phyloP scores from a whole-genome alignment of 2,888 invertebrate genomes.

The Sinohyriopsis cumingii region DNA sequence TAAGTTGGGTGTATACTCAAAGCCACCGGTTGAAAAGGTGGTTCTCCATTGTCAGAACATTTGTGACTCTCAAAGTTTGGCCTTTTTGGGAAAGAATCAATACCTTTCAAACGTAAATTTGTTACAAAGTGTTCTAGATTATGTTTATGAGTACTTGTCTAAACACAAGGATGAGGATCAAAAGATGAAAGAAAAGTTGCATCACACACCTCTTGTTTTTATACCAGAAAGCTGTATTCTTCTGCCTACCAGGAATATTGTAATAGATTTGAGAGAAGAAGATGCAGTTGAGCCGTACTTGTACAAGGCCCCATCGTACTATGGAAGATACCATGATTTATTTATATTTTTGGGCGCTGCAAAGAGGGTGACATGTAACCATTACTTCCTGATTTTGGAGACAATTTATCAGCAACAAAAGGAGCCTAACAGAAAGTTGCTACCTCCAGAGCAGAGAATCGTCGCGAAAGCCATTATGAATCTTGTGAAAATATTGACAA shows the following conservation, averaged over 20 bases:
- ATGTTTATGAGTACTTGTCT: too few species aligned
- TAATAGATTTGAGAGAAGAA: constrained; percentile 7
- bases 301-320: constrained; percentile 18
- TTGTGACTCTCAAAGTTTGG: constrained; percentile 2
- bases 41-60: constrained; percentile 27
- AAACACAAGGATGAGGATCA: too few species aligned
- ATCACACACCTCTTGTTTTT: too few species aligned
- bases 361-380: too few species aligned
- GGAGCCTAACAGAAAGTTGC: not conserved
- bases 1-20: constrained; percentile 14
- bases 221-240: too few species aligned
- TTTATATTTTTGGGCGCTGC: constrained; percentile 25
- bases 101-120: too few species aligned
- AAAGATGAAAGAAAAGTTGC: too few species aligned
- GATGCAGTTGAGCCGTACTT: constrained; percentile 26
- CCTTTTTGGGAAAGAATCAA: too few species aligned
- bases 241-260: constrained; percentile 5
- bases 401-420: not conserved
- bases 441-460: not conserved
- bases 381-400: not conserved
- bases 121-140: too few species aligned
- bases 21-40: constrained; percentile 17
- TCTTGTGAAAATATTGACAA: not conserved
- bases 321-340: constrained; percentile 14
- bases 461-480: constrained; percentile 3